These are phyloP conservation scores for Calyptomena viridis DNA, from an alignment of 2,113 vertebrate species.

Conservation along the genomic window DNA sequence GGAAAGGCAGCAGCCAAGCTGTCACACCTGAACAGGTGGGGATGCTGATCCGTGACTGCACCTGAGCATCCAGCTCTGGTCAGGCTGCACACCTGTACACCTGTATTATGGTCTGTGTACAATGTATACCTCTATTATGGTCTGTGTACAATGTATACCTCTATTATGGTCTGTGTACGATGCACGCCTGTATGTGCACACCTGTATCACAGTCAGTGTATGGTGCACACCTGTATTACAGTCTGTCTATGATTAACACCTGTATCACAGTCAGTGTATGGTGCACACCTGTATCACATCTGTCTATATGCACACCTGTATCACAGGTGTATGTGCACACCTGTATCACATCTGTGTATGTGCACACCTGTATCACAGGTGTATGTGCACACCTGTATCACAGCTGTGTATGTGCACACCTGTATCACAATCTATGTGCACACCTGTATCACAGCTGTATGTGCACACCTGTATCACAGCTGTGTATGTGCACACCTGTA, in stretches of 20 bases:
- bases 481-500: background rate
- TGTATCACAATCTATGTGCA: background rate
- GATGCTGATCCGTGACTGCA: accelerated
- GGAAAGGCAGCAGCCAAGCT: background rate
- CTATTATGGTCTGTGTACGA: background rate
- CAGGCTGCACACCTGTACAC: background rate
- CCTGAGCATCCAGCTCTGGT: background rate
- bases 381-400: background rate
- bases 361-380: too few relatives aligned
- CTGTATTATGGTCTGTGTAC: background rate
- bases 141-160: background rate
- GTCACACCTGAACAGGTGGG: accelerated
- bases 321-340: background rate
- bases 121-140: background rate
- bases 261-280: background rate
- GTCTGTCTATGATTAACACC: background rate
- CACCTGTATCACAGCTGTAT: background rate
- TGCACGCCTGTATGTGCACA: background rate
- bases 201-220: background rate
- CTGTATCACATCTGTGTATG: background rate
- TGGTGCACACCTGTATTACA: background rate
- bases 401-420: background rate
- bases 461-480: background rate
- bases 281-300: background rate
- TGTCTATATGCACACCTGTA: background rate